Base-by-base conservation (phyloP, 1,140 invertebrate species). In the Cyclargus thomasi region DNA sequence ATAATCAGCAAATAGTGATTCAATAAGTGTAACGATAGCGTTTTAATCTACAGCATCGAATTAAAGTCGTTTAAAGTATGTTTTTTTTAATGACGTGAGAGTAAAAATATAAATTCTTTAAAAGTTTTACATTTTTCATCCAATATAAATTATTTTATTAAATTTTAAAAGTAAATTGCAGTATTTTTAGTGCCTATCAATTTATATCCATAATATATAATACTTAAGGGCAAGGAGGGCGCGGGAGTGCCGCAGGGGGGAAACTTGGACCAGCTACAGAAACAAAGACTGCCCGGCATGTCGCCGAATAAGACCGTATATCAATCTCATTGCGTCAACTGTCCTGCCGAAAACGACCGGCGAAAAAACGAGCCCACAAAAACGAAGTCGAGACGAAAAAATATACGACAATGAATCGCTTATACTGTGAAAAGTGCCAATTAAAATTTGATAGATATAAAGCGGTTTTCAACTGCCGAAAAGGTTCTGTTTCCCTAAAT, bases 381-480 rank as follows among this genome's bases (percentile, higher is more conserved):
- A 85, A 81, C 74, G 70, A 74, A 65, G 71, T 68, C 67, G 67
- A 53, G 64, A 67, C 68, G 72, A 81, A 89, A 89, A 85, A 81
- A 80, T 78, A 82, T 83, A 83, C 80, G 80, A 88, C 85, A 84
- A 80, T 86, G 87, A 87, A 82, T 76, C 81, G 74, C 80, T 86
- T 86, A 85, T 75, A 86, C 84, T 85, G 82, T 82, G 81, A 80
- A 77, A 90, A 82, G 83, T 88, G 87, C 87, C 87, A 90, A 90
- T 90, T 90, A 90, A 90, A 90, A 83, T 86, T 87, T 88, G 83
- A 88, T 90, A 88, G 83, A 90, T 86, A 83, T 78, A 85, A 84
- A 80, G 74, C 74, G 74, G 75, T 82, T 78, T 80, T 81, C 72
- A 65, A 74, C 72, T 75, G 69, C 73, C 74, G 67, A 69, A 67